Evolutionary conservation across 1,140 invertebrate genomes (phyloP).

Genomic region (Rhynchophorus ferrugineus): DNA sequence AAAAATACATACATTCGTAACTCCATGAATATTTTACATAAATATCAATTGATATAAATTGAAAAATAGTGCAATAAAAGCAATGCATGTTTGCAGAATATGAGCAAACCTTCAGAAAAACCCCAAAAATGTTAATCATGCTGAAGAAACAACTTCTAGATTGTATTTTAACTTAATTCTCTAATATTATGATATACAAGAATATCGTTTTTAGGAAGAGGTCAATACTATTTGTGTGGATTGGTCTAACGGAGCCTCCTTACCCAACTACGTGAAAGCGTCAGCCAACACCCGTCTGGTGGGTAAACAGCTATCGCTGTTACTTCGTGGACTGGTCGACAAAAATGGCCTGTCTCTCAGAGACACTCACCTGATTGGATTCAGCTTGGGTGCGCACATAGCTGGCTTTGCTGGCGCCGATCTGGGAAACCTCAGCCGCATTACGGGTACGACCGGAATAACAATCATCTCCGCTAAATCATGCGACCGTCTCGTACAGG

Average conservation of each 20-base stretch:
- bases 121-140: no score
- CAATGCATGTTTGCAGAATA: no score
- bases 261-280: conserved; percentile 89
- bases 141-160: no score
- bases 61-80: no score
- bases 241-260: conserved; percentile 84
- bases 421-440: conserved; percentile 71
- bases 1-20: no score
- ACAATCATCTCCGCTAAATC: no score
- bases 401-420: conserved; percentile 88
- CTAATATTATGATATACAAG: no score
- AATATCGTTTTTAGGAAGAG: conserved; percentile 78
- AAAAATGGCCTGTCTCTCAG: conserved; percentile 52
- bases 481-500: no score
- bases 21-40: no score
- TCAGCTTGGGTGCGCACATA: conserved; percentile 84
- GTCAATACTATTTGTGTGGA: conserved; percentile 89
- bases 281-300: conserved; percentile 89
- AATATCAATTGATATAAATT: no score
- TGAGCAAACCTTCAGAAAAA: no score
- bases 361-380: conserved; percentile 84
- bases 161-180: no score
- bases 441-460: conserved; percentile 59
- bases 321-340: conserved; percentile 53
- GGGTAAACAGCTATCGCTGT: conserved; percentile 78